phyloP scores from a whole-genome alignment of 2,888 invertebrate species.

The Aphodius granarius region DNA sequence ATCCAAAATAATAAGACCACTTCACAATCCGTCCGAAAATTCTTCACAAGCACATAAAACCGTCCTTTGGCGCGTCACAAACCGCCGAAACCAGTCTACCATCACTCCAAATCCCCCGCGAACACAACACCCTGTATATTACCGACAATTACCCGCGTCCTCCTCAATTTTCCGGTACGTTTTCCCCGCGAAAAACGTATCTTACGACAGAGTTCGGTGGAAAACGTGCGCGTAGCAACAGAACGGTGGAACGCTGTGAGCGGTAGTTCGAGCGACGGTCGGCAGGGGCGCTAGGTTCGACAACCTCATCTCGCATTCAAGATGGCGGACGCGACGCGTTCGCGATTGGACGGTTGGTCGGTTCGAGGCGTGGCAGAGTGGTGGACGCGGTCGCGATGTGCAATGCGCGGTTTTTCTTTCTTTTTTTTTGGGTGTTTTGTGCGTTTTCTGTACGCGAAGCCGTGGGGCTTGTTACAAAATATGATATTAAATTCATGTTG shows the following conservation, averaged over 20 bases:
- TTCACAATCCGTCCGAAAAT: background rate
- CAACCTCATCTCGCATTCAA: constrained; percentile 41
- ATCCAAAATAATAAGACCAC: background rate
- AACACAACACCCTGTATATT: background rate
- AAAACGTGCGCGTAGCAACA: constrained; percentile 42
- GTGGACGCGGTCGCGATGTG: constrained; percentile 19
- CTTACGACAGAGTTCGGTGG: constrained; percentile 45
- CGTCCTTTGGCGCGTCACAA: background rate
- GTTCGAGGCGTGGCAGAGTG: constrained; percentile 40
- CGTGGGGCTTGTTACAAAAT: constrained; percentile 36
- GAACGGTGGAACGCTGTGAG: constrained; percentile 41
- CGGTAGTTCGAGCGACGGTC: constrained; percentile 19
- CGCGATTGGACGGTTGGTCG: constrained; percentile 41
- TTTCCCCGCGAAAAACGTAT: constrained; percentile 26
- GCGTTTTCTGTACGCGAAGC: constrained; percentile 10
- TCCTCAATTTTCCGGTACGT: background rate
- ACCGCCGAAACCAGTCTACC: background rate
- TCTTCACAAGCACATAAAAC: background rate
- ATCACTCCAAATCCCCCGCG: background rate
- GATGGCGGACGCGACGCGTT: constrained; percentile 43
- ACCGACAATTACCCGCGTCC: background rate
- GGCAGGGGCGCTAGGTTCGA: constrained; percentile 30
- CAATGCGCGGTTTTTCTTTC: background rate
- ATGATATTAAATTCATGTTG: constrained; percentile 51
- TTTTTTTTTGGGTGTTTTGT: constrained; percentile 6